Evolutionary conservation across 2,888 invertebrate species (phyloP).

Genomic region (Meliscaeva auricollis): DNA sequence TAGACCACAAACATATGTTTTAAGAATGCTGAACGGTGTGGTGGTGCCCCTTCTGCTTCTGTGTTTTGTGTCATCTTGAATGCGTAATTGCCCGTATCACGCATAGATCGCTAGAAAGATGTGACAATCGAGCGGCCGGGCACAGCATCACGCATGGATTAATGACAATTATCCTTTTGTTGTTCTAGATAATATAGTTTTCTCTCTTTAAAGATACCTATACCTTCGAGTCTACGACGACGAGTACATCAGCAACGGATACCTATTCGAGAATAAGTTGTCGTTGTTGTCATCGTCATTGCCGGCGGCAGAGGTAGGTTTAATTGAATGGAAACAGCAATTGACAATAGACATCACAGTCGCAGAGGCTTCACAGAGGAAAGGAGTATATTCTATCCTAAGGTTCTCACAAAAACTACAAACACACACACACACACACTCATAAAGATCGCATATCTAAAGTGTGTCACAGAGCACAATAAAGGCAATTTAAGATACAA

Average conservation of each 20-base stretch:
- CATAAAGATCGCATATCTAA: conserved; percentile 63
- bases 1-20: conserved; percentile 71
- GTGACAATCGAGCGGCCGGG: conserved; percentile 50
- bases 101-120: conserved; percentile 68
- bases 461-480: conserved; percentile 66
- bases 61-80: conserved; percentile 74
- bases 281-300: conserved; percentile 7
- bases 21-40: conserved; percentile 18
- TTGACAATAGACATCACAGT: conserved; percentile 49
- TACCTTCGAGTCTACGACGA: neutral
- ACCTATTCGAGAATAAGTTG: conserved; percentile 36
- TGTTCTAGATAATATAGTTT: conserved; percentile 29
- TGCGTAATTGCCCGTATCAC: conserved; percentile 76
- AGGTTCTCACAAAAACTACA: conserved; percentile 10
- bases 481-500: conserved; percentile 65
- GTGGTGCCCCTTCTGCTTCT: conserved; percentile 45
- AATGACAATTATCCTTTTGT: conserved; percentile 76
- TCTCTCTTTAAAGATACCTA: neutral
- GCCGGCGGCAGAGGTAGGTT: conserved; percentile 67
- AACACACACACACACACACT: neutral
- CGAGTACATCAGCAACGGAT: conserved; percentile 36
- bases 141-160: conserved; percentile 73
- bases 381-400: conserved; percentile 9
- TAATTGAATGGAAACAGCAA: conserved; percentile 75
- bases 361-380: neutral